Evolutionary conservation across 2,113 vertebrate genomes (phyloP).

Genomic region (Poeciliopsis retropinna): DNA sequence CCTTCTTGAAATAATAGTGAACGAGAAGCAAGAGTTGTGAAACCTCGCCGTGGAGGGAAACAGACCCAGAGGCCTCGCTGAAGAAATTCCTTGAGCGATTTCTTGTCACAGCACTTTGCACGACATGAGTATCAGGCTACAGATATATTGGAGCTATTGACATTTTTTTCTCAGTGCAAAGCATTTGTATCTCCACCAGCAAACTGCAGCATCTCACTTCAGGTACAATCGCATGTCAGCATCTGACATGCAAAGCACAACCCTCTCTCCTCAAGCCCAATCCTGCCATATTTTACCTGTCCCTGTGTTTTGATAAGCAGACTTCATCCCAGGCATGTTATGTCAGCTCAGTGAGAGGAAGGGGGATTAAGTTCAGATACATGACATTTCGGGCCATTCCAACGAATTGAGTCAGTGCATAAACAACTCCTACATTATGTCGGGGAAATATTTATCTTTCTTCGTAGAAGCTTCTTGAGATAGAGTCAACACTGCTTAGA

Average conservation of each 20-base stretch:
- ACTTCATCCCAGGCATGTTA: constrained; percentile 59
- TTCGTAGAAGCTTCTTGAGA: constrained; percentile 73
- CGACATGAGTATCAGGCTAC: constrained; percentile 18
- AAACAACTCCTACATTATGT: constrained; percentile 72
- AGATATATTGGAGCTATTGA: constrained; percentile 8
- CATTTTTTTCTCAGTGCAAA: constrained; percentile 20
- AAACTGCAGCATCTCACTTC: constrained; percentile 36
- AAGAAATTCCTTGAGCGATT: constrained; percentile 21
- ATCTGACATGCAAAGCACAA: constrained; percentile 34
- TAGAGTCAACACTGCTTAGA: constrained; percentile 73
- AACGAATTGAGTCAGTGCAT: constrained; percentile 68
- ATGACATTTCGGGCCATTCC: constrained; percentile 73
- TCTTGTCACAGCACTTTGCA: constrained; percentile 31
- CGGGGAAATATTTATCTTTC: constrained; percentile 78
- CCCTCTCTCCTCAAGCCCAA: constrained; percentile 42
- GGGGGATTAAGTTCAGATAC: constrained; percentile 64
- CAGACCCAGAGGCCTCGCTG: constrained; percentile 20
- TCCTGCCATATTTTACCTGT: constrained; percentile 45
- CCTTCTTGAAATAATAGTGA: not conserved
- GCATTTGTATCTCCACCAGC: constrained; percentile 10
- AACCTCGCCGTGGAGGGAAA: constrained; percentile 33
- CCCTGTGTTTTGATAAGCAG: constrained; percentile 51
- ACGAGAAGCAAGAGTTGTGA: constrained; percentile 27
- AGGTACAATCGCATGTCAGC: constrained; percentile 41
- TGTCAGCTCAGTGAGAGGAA: constrained; percentile 44